Evolutionary conservation across 2,888 invertebrate genomes (phyloP).

Genomic region (Gibbula magus): DNA sequence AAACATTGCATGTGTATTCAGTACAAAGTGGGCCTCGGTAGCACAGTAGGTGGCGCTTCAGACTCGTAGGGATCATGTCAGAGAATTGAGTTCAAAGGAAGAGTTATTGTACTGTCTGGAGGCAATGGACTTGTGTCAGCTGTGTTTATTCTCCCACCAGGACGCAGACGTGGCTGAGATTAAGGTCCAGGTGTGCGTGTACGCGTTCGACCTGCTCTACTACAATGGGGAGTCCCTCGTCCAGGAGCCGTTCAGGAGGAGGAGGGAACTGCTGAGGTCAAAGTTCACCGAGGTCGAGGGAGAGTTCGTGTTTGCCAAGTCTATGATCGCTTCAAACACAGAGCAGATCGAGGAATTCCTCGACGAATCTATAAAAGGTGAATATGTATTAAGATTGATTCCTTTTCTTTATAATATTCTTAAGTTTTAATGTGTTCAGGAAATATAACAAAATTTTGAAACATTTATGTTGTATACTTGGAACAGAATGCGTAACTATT

Average conservation of each 20-base stretch:
- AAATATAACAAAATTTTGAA: no score
- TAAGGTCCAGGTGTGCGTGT: conserved; percentile 94
- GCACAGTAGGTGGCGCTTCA: no score
- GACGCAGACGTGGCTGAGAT: conserved; percentile 85
- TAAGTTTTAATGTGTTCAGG: not conserved
- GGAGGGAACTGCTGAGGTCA: conserved; percentile 84
- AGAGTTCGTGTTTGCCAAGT: conserved; percentile 91
- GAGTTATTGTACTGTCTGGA: no score
- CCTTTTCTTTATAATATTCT: no score
- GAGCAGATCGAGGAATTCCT: conserved; percentile 96
- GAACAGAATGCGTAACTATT: no score
- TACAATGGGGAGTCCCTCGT: conserved; percentile 92
- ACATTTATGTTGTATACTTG: no score
- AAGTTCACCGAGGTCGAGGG: conserved; percentile 79
- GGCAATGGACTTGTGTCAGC: no score
- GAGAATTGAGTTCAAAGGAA: no score
- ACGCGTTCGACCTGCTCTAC: conserved; percentile 95
- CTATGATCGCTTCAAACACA: conserved; percentile 86
- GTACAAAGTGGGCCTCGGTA: no score
- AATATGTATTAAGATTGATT: not conserved
- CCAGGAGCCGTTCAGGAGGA: conserved; percentile 83
- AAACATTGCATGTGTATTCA: no score
- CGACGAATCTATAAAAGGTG: conserved; percentile 93
- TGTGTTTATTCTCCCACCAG: conserved; percentile 73
- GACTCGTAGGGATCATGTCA: no score